These are phyloP conservation scores for Cyanocitta stelleri DNA, from an alignment of 2,113 vertebrate genomes.

Conservation along the genomic window DNA sequence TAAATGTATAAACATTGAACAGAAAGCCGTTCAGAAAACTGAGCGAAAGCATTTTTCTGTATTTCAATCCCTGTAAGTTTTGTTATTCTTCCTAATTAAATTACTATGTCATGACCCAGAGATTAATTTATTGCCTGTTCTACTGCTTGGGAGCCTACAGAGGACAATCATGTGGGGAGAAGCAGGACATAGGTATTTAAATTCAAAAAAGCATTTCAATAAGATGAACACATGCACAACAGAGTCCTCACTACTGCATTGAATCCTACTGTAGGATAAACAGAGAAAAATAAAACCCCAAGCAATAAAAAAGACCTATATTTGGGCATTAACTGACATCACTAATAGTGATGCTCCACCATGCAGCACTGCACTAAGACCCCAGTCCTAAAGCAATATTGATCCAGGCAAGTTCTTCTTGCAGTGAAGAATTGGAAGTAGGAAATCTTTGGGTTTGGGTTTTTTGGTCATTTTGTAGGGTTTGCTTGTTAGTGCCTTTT, in stretches of 20 bases:
- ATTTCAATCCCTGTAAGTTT: background rate
- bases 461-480: background rate
- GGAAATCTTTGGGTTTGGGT: rapidly evolving
- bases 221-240: background rate
- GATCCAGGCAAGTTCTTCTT: background rate
- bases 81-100: background rate
- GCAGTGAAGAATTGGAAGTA: background rate
- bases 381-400: background rate
- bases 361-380: background rate
- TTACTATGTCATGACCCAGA: background rate
- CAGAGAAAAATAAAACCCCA: constrained; percentile 25
- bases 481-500: background rate
- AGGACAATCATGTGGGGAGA: constrained; percentile 21
- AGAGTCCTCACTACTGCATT: background rate
- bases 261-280: constrained; percentile 32
- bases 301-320: background rate
- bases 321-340: background rate
- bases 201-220: background rate
- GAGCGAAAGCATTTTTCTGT: background rate
- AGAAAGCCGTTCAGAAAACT: background rate
- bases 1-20: background rate
- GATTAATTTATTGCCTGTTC: constrained; percentile 37
- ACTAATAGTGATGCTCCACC: background rate
- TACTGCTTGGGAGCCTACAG: constrained; percentile 21
- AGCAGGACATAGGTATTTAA: background rate